These are phyloP conservation scores for Chascanopsetta lugubris DNA, from an alignment of 2,113 vertebrate species.

Conservation along the genomic window DNA sequence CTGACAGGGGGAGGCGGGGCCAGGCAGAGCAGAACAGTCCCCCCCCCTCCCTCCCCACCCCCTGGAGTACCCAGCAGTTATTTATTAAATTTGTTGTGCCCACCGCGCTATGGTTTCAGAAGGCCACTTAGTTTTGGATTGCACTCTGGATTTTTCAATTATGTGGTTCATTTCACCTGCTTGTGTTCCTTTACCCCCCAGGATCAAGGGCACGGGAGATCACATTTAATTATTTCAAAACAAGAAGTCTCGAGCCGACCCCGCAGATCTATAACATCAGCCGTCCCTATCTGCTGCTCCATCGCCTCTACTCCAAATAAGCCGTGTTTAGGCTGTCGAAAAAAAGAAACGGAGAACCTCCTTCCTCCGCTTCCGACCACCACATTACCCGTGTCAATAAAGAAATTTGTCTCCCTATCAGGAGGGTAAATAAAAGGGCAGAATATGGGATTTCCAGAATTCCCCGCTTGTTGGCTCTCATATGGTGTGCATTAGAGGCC, in stretches of 20 bases:
- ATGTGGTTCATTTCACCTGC: constrained; percentile 85
- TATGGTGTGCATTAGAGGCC: constrained; percentile 77
- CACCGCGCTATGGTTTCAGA: constrained; percentile 80
- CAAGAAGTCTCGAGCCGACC: constrained; percentile 67
- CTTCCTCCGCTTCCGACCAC: constrained; percentile 44
- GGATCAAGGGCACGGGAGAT: constrained; percentile 79
- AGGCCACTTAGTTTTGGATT: constrained; percentile 84
- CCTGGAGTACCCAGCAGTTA: constrained; percentile 79
- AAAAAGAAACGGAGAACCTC: constrained; percentile 47
- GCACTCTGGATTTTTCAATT: constrained; percentile 86
- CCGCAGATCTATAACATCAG: constrained; percentile 58
- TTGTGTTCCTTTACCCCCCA: constrained; percentile 79
- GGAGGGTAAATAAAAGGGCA: constrained; percentile 77
- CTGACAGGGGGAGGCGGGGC: too few species aligned
- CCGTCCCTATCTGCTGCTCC: constrained; percentile 52
- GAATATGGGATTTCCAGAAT: constrained; percentile 78
- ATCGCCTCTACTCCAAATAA: constrained; percentile 51
- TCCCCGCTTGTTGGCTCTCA: constrained; percentile 66
- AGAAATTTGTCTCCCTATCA: constrained; percentile 79
- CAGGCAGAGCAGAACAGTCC: too few species aligned
- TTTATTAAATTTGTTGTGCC: constrained; percentile 85
- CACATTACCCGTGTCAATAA: constrained; percentile 76
- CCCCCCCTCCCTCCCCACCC: constrained; percentile 40
- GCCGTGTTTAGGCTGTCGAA: constrained; percentile 36
- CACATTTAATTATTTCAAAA: constrained; percentile 83